Base-by-base conservation (phyloP, 2,797 vertebrate species). In the Lycodopsis pacificus region DNA sequence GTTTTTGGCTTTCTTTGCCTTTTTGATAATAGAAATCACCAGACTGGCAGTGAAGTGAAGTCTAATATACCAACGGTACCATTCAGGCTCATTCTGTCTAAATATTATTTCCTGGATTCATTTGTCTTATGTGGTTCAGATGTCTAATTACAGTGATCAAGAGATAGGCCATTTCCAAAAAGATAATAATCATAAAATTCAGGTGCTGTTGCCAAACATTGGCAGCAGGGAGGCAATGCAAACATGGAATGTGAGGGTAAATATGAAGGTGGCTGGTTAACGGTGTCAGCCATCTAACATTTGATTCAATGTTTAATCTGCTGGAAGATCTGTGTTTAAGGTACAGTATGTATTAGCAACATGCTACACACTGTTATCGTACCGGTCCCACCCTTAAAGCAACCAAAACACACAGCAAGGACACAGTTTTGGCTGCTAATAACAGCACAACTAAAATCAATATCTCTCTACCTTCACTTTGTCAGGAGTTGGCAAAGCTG, bases 261-360 rank as follows among this genome's bases (percentile, higher is more conserved):
- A 61, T 71, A 56, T 13, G 1, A 54, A 58, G 32, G 10, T 59
- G 20, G 58, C 64, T 19, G 42, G 25, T 22, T 22, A 32, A 25
- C 5, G 2, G 3, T 17, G 49, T 62, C 20, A 32, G 36, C 30
- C 25, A 69, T 14, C 6, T 46, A 51, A 15, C 51, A 38, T 53
- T 79, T 64, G 42, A 68, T 59, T 53, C 42, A 36, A 4, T 69
- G 53, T 66, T 73, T 74, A 63, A 62, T 63, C 65, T 38, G 65
- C 22, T 58, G 25, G 32, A 62, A 10, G 42, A 34, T 76, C 58
- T 51, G 49, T 68, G 56, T 51, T 68, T 36, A 59, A 51, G 30
- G 22, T 12, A 44, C 17, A 51, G n/a, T 61, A 12, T 66, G 17
- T 63, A 42, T 74, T 42, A 13, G 36, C 61, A 38, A 42, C 27